Conservation (phyloP, 2,888 invertebrate species). For the Phasia obesa region DNA sequence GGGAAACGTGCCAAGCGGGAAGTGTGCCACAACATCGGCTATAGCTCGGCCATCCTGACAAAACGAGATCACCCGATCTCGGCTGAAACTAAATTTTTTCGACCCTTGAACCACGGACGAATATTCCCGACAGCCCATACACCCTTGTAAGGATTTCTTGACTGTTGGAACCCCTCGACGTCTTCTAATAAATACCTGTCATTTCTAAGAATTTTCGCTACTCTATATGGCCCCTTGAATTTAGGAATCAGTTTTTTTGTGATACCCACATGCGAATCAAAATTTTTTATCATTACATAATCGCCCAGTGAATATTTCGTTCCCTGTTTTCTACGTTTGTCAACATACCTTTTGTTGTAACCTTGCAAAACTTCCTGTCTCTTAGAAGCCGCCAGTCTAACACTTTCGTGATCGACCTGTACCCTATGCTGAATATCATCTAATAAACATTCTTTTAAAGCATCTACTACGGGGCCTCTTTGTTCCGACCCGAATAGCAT, state of each 20-base stretch:
- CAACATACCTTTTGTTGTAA: background rate
- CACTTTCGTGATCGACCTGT: background rate
- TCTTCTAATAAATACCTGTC: background rate
- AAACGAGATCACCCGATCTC: too few species aligned
- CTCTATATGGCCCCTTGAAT: background rate
- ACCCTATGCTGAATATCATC: background rate
- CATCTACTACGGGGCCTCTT: too few species aligned
- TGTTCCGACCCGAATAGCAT: too few species aligned
- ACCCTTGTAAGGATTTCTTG: too few species aligned
- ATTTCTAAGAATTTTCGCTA: background rate
- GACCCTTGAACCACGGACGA: background rate
- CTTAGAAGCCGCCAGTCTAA: background rate
- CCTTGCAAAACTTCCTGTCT: slow-evolving; percentile 2
- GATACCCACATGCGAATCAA: too few species aligned
- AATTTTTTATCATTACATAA: background rate
- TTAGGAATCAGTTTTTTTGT: background rate
- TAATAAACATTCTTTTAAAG: background rate
- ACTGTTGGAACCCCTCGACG: background rate
- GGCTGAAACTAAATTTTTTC: too few species aligned
- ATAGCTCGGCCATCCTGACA: too few species aligned
- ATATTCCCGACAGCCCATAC: background rate
- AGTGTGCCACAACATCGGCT: too few species aligned
- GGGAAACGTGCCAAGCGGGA: too few species aligned
- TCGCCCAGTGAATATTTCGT: background rate
- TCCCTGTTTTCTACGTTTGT: background rate